Base-by-base conservation (phyloP, 2,888 invertebrate species). In the Biston betularia region DNA sequence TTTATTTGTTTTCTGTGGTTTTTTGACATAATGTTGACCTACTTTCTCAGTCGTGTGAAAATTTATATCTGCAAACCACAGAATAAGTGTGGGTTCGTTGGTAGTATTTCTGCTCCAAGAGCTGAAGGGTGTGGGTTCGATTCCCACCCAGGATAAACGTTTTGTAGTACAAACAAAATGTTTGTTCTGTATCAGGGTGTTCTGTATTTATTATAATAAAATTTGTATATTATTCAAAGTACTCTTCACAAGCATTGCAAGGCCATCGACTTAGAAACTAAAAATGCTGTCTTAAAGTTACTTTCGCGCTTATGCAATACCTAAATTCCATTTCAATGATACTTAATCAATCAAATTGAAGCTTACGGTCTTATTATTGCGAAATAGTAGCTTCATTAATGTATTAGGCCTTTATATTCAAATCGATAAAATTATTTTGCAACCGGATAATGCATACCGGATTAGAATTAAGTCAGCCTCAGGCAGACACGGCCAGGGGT, bases 391-490 rank as follows among this genome's bases (percentile, higher is more conserved):
- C 65, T 60, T 60, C 55, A 60, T 48, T 60, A 42, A 58, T 53
- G 24, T 38, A 45, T 38, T 15, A 46, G 57, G 52, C 45, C 52
- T 53, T 45, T 46, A 14, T 65, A 61, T 65, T 49, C 55, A 57
- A 58, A 66, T 62, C 66, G 62, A 58, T 66, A 66, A 54, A 24
- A 57, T 45, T 66, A 53, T 66, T 66, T 66, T 15, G 44, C 54
- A 66, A 66, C 54, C 40, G 35, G 57, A 24, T 53, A 57, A 57
- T 53, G 48, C 42, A 62, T 65, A 62, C 53, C 62, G 53, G 66
- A 57, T 61, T 50, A 45, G 6, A 52, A 60, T 63, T 60, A 10
- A 58, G 50, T 54, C 62, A 35, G 49, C 12, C 46, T 5, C n/a
- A n/a, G n/a, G n/a, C n/a, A n/a, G n/a, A n/a, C n/a, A n/a, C n/a